A percentile compares a stretch with the other conserved stretches of the same genome.
Evolutionary conservation across 2,113 vertebrate species (phyloP).

Genomic region (Rousettus leschenaultii): DNA sequence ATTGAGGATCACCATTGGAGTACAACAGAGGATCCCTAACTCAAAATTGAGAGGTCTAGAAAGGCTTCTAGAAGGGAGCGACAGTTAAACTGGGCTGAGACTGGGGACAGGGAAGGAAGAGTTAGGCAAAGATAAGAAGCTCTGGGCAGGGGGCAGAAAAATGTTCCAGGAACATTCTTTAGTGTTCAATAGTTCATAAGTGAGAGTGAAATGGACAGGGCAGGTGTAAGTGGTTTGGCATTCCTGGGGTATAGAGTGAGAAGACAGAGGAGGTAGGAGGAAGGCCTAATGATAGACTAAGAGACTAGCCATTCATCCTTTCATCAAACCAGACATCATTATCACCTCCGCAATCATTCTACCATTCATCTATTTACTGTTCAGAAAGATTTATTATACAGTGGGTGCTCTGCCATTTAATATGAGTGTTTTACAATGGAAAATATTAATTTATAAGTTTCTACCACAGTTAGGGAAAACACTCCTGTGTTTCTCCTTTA

Average conservation of each 20-base stretch:
- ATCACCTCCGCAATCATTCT: neutral
- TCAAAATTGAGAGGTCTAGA: neutral
- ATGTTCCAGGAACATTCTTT: neutral
- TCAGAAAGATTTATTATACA: neutral
- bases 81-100: neutral
- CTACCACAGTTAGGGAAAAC: neutral
- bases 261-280: neutral
- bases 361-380: neutral
- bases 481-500: neutral
- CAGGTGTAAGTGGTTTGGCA: neutral
- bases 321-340: neutral
- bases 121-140: neutral
- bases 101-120: neutral
- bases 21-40: neutral
- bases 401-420: neutral
- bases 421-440: neutral
- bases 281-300: neutral
- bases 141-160: neutral
- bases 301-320: neutral
- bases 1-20: fast-evolving
- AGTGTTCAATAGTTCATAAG: neutral
- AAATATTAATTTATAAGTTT: neutral
- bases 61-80: neutral
- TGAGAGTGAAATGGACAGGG: neutral
- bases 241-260: neutral